phyloP scores from a whole-genome alignment of 2,113 vertebrate species.

The zebrafish (Danio rerio) region DNA sequence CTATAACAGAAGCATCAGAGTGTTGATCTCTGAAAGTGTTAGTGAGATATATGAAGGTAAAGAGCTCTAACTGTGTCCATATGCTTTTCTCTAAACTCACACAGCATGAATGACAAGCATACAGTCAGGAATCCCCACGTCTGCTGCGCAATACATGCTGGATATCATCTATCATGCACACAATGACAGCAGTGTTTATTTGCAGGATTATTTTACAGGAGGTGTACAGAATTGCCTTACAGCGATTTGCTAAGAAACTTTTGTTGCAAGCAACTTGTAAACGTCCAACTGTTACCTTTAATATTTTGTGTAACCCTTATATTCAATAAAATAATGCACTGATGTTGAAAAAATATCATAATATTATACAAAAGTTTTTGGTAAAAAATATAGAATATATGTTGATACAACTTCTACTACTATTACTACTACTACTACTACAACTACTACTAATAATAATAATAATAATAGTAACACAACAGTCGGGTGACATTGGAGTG shows the following conservation, averaged over 20 bases:
- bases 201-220: neutral
- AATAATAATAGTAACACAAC: no score
- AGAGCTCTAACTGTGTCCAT: conserved; percentile 27
- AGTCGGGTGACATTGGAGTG: no score
- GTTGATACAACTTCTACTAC: no score
- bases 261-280: no score
- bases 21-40: conserved; percentile 3
- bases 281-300: no score
- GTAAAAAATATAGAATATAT: no score
- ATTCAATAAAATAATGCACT: no score
- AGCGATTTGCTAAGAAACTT: neutral
- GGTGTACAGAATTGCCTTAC: neutral
- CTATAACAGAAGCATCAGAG: neutral
- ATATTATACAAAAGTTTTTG: no score
- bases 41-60: conserved; percentile 13
- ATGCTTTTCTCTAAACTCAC: conserved; percentile 36
- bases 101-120: conserved; percentile 32
- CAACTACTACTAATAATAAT: no score
- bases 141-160: neutral
- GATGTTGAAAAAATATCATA: no score
- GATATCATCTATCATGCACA: neutral
- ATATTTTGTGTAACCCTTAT: no score
- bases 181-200: conserved; percentile 1
- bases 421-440: no score
- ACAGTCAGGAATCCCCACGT: neutral